These are phyloP conservation scores for Pyrrhia umbra DNA, from an alignment of 2,888 invertebrate species.

Conservation along the genomic window DNA sequence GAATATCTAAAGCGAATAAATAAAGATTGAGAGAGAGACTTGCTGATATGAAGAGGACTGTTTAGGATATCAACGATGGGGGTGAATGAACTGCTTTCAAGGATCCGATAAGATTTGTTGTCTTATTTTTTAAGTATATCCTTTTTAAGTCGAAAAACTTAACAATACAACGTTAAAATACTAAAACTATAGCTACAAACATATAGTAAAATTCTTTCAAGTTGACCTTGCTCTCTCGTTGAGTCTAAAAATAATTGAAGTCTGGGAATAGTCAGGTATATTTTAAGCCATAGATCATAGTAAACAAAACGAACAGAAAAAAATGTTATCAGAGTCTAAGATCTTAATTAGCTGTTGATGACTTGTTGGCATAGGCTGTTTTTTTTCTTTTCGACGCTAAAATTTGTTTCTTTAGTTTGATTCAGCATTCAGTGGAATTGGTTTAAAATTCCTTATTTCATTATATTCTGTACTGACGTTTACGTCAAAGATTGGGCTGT, in stretches of 20 bases:
- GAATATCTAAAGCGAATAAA: constrained; percentile 55
- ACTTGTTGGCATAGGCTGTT: too few relatives aligned
- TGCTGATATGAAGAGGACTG: constrained; percentile 42
- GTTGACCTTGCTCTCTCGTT: constrained; percentile 13
- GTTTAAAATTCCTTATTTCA: too few relatives aligned
- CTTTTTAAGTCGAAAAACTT: too few relatives aligned
- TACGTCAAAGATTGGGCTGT: too few relatives aligned
- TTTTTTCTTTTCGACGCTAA: too few relatives aligned
- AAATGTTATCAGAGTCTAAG: too few relatives aligned
- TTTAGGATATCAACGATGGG: constrained; percentile 43
- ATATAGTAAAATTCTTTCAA: neutral
- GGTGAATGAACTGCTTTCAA: constrained; percentile 37
- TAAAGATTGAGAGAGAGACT: constrained; percentile 57
- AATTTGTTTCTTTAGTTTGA: too few relatives aligned
- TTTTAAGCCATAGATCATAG: constrained; percentile 38
- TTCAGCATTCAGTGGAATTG: too few relatives aligned
- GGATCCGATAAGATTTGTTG: neutral
- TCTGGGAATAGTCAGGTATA: constrained; percentile 44
- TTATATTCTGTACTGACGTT: too few relatives aligned
- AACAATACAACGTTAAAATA: too few relatives aligned
- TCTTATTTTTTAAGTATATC: neutral
- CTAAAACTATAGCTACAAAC: too few relatives aligned
- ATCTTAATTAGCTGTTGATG: too few relatives aligned
- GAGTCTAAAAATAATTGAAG: constrained; percentile 25
- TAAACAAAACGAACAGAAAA: constrained; percentile 40